These are phyloP conservation scores for Lacanobia wlatinum DNA, from an alignment of 2,888 invertebrate species.

Conservation along the genomic window DNA sequence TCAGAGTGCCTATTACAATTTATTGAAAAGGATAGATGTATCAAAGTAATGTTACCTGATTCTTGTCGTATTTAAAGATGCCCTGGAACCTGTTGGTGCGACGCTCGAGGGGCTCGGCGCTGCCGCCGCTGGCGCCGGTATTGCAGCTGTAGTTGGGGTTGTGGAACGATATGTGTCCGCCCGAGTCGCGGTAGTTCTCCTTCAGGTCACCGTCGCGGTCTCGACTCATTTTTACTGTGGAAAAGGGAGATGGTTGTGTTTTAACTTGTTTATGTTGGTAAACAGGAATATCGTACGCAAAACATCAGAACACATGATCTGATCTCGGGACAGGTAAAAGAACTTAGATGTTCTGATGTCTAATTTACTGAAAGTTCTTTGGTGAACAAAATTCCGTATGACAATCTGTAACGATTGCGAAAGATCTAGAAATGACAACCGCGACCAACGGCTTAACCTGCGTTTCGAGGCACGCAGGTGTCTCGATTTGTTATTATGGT, in stretches of 20 bases:
- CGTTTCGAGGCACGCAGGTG: too few species aligned
- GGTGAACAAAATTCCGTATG: neutral
- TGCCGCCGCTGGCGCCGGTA: conserved; percentile 80
- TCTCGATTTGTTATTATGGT: too few species aligned
- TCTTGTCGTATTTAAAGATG: conserved; percentile 95
- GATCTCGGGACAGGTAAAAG: too few species aligned
- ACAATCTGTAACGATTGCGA: too few species aligned
- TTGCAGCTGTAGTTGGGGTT: conserved; percentile 95
- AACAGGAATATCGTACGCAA: neutral
- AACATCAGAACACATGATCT: neutral
- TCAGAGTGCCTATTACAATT: too few species aligned
- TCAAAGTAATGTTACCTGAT: conserved; percentile 88
- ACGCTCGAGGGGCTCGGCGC: conserved; percentile 77
- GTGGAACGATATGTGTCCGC: conserved; percentile 95
- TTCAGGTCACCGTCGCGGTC: conserved; percentile 77
- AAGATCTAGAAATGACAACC: too few species aligned
- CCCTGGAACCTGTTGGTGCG: conserved; percentile 86
- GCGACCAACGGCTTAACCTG: too few species aligned
- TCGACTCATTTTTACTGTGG: conserved; percentile 72
- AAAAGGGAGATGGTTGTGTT: neutral
- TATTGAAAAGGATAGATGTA: too few species aligned
- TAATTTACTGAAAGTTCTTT: neutral
- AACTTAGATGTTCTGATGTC: neutral
- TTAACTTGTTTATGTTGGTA: neutral
- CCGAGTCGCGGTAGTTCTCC: conserved; percentile 87